These are phyloP conservation scores for Oscheius sp. DNA, from an alignment of 1,140 invertebrate species.

Conservation along the genomic window DNA sequence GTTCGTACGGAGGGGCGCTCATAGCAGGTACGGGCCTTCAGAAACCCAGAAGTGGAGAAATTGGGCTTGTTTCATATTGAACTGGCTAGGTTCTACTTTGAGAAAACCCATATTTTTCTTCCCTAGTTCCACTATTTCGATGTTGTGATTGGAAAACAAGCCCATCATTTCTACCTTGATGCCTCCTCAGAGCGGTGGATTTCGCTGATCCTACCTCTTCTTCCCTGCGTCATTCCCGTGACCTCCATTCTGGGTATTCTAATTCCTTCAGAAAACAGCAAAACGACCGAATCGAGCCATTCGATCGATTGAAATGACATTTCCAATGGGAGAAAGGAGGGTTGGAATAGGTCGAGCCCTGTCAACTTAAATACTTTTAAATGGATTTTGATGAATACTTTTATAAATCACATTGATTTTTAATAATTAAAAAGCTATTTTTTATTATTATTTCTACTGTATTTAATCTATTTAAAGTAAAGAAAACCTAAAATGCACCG, in stretches of 20 bases:
- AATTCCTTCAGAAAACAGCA: too few species aligned
- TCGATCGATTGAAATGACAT: too few species aligned
- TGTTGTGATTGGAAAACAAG: background rate
- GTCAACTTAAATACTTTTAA: background rate
- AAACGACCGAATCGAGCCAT: too few species aligned
- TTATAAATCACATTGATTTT: background rate
- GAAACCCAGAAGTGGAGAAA: background rate
- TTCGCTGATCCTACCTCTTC: background rate
- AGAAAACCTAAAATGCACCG: too few species aligned
- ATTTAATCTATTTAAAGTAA: background rate
- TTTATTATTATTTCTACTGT: background rate
- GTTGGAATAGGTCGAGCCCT: too few species aligned
- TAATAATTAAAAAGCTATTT: background rate
- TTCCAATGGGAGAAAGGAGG: too few species aligned
- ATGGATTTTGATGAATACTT: background rate
- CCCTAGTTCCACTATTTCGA: background rate
- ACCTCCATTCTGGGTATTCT: too few species aligned
- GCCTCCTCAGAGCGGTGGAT: too few species aligned
- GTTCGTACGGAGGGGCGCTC: background rate
- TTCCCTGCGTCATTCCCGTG: background rate
- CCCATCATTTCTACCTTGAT: background rate
- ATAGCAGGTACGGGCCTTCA: background rate
- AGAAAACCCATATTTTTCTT: background rate
- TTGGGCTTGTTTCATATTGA: background rate
- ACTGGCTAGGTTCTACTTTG: too few species aligned